Percentiles rank a stretch among this genome's conserved stretches.
These are phyloP conservation scores for Arizona elegans DNA, from an alignment of 2,113 vertebrate genomes.

Conservation along the genomic window DNA sequence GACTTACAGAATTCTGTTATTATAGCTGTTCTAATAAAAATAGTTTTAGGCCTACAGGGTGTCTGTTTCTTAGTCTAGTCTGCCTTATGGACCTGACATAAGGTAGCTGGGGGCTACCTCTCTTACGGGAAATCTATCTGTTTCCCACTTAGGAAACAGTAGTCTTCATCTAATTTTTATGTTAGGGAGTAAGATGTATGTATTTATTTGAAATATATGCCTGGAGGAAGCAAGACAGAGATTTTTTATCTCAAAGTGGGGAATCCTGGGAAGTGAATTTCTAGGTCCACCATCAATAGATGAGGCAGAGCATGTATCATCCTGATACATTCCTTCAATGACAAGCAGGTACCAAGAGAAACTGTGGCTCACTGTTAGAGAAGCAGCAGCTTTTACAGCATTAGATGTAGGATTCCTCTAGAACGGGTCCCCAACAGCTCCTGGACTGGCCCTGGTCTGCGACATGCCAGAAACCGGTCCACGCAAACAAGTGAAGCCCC, in stretches of 20 bases:
- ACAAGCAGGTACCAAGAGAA: neutral
- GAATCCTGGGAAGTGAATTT: neutral
- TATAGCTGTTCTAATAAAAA: neutral
- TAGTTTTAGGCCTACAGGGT: neutral
- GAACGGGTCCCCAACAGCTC: neutral
- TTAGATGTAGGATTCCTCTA: neutral
- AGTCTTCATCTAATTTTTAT: neutral
- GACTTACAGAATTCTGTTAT: neutral
- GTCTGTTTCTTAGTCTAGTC: neutral
- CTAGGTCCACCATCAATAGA: neutral
- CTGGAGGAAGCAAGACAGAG: neutral
- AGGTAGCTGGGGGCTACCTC: neutral
- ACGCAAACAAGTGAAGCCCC: too few relatives aligned
- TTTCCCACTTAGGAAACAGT: neutral
- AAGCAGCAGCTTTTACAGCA: neutral
- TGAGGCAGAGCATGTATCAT: neutral
- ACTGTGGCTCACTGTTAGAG: neutral
- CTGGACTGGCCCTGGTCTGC: too few relatives aligned
- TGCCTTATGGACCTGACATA: neutral
- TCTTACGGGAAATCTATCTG: neutral
- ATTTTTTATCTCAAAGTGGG: neutral
- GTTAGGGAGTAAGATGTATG: neutral
- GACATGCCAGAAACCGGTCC: too few relatives aligned
- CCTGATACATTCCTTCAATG: neutral
- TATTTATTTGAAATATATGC: neutral